These are phyloP conservation scores for Ciconia boyciana DNA, from an alignment of 2,113 vertebrate species.

Conservation along the genomic window DNA sequence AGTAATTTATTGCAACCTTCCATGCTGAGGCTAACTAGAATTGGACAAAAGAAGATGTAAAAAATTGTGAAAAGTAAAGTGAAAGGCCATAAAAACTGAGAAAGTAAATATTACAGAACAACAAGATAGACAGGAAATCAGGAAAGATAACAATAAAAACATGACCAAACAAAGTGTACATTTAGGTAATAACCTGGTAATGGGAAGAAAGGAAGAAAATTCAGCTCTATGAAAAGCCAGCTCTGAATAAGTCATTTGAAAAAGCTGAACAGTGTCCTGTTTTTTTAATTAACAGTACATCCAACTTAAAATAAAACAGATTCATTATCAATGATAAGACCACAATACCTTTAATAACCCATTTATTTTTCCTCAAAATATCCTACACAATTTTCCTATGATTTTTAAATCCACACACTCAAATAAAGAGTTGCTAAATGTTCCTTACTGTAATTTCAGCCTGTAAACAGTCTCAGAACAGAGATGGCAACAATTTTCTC, in stretches of 20 bases:
- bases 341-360: not conserved
- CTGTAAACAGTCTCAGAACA: not conserved
- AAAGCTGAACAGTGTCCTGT: not conserved
- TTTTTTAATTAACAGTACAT: not conserved
- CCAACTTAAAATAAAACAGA: not conserved
- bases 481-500: not conserved
- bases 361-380: not conserved
- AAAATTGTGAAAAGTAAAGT: not conserved
- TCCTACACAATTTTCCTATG: not conserved
- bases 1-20: constrained; percentile 12
- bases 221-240: not conserved
- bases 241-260: not conserved
- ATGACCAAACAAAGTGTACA: not conserved
- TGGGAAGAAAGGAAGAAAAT: not conserved
- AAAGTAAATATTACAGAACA: not conserved
- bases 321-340: not conserved
- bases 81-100: not conserved
- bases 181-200: not conserved
- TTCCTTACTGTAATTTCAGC: not conserved
- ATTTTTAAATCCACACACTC: not conserved
- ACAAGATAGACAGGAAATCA: not conserved
- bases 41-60: not conserved
- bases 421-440: not conserved
- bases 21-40: not conserved
- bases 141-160: not conserved